phyloP scores from a whole-genome alignment of 2,113 vertebrate species.

The Chauna torquata region DNA sequence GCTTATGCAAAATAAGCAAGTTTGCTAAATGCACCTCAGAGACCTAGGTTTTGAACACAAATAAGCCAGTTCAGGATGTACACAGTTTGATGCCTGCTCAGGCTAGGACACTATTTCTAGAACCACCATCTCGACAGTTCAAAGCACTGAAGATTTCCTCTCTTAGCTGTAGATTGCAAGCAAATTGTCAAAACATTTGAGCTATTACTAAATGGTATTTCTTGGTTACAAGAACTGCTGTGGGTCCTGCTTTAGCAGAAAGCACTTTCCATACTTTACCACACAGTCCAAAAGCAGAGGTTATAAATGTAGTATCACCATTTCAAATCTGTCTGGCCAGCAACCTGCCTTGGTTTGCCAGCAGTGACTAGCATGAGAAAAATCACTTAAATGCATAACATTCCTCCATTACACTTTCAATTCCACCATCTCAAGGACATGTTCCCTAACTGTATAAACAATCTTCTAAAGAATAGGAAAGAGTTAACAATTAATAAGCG shows the following conservation, averaged over 20 bases:
- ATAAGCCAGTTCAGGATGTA: background rate
- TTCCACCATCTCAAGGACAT: background rate
- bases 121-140: background rate
- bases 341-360: rapidly evolving
- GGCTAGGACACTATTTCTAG: too few species aligned
- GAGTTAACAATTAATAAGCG: background rate
- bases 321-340: background rate
- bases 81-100: background rate
- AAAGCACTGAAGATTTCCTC: background rate
- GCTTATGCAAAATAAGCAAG: background rate
- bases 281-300: background rate
- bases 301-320: background rate
- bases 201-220: background rate
- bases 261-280: background rate
- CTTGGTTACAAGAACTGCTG: background rate
- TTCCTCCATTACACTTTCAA: background rate
- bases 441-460: background rate
- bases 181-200: background rate
- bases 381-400: background rate
- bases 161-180: background rate
- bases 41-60: background rate
- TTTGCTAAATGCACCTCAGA: background rate
- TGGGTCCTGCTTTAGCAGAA: background rate
- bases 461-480: background rate
- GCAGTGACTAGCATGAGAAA: background rate